Evolutionary conservation across 92 coral and sea anemone genomes (phyloP), one percentile per base, ranked within the genome.

Genomic region (Paramuricea clavata): DNA sequence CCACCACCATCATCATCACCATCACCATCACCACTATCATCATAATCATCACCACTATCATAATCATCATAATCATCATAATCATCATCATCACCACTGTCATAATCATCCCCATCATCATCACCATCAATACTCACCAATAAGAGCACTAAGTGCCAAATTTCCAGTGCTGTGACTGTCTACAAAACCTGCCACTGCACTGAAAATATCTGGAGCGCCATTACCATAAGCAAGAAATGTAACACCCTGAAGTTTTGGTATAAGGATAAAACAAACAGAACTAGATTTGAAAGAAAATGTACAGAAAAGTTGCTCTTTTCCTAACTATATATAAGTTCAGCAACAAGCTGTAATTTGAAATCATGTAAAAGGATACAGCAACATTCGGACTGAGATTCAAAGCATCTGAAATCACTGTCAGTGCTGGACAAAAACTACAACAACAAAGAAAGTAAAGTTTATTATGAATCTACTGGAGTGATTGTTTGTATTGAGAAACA

Each of bases 191-290:
- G 97, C 97, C 69, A 97, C 82, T 9, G 98, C 93, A 88, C 98
- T 97, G 56, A 97, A 97, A 39, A 97, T 97, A 47, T 97, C 99
- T 49, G 99, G 99, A 2, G 99, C 94, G 10, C 98, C 99, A 90
- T 97, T 97, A 15, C 99, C 97, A 77, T 83, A 93, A 0, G 99
- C 99, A 64, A 97, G 81, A 70, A 95, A 93, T 74, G 98, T 95
- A 4, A 95, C 98, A 41, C 98, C 98, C 98, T 95, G 25, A 6
- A 19, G 41, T n/a, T 36, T 59, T 30, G 28, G 30, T 21, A 61
- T 23, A 33, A 27, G 67, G 35, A 26, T 10, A 0, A 52, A 15
- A 54, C 16, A 78, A 23, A 32, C 36, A 31, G 0, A 35, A 33
- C 7, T n/a, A n/a, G n/a, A n/a, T n/a, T n/a, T n/a, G n/a, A 26